Base-by-base conservation (phyloP, 2,888 invertebrate genomes). In the Silvanus unidentatus region DNA sequence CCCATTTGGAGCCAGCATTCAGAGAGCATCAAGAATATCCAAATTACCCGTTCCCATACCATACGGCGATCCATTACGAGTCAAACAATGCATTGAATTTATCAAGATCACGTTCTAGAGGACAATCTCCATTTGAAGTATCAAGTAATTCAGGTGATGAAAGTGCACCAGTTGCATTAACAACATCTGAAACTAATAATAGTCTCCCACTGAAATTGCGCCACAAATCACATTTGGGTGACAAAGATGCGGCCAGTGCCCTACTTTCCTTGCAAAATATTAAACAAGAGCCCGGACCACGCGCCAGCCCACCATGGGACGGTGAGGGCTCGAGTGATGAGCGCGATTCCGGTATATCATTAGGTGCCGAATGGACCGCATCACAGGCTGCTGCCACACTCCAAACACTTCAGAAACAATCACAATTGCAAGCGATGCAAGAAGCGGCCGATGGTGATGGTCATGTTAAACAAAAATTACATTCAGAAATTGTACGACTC, bases 311-410 rank as follows among this genome's bases (percentile, higher is more conserved):
- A 2, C 86, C 88, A 0, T 89, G 89, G 86, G 90, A 90, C 69
- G 88, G 85, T 22, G 91, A 92, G 63, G 91, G 91, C 22, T 91
- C 90, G 44, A 89, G 90, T 60, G 92, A 92, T 68, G 92, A 92
- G 68, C 75, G 92, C 5, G 92, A 93, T 65, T 91, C 91, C 0
- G 92, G 92, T 4, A 92, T 92, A 56, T 91, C 91, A 0, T 73
- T 90, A 43, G 90, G 86, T 1, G 81, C 79, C 6, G 86, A 86
- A 54, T 86, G 76, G 76, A 71, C 75, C 2, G 73, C 73, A 0
- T 65, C 73, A 2, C 64, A 64, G 10, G 66, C 66, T 15, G 63
- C 58, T 36, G 70, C 64, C 0, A 66, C 73, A 27, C 54, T 69
- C 12, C 70, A 70, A 48, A 66, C 63, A 39, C 60, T 71, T 12